A percentile compares a stretch with the other conserved stretches of the same genome.
These are phyloP conservation scores for Xylota segnis DNA, from an alignment of 2,888 invertebrate species.

Conservation along the genomic window DNA sequence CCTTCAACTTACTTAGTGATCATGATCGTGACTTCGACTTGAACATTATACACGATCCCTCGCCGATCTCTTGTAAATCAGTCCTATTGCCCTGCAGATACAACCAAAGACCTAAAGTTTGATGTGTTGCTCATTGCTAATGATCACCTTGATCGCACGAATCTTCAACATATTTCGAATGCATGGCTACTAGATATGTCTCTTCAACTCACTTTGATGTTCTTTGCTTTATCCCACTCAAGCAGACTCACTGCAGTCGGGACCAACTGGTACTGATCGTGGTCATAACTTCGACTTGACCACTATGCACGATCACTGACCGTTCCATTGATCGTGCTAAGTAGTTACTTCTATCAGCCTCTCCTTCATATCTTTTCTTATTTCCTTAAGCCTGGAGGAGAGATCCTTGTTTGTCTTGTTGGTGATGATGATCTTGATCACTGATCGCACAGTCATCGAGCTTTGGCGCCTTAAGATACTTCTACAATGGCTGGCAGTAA, in stretches of 20 bases:
- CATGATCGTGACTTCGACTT: no score
- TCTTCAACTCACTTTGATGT: conserved; percentile 79
- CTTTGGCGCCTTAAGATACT: conserved; percentile 77
- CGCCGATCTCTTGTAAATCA: no score
- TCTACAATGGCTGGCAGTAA: conserved; percentile 82
- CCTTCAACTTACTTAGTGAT: no score
- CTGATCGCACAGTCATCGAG: conserved; percentile 78
- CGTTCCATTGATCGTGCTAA: conserved; percentile 82
- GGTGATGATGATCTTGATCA: conserved; percentile 81
- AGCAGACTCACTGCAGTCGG: conserved; percentile 79
- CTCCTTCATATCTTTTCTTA: conserved; percentile 76
- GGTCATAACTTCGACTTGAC: neutral
- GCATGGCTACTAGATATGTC: neutral
- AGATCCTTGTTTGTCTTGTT: conserved; percentile 83
- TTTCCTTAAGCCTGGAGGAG: conserved; percentile 79
- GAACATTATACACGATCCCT: no score
- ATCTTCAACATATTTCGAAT: no score
- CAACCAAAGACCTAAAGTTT: no score
- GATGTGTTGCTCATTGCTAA: no score
- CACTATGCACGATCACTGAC: conserved; percentile 78
- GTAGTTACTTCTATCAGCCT: conserved; percentile 81
- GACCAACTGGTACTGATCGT: conserved; percentile 69
- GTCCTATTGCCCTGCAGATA: no score
- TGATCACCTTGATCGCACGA: no score
- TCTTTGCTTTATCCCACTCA: conserved; percentile 80